A percentile compares a stretch with the other conserved stretches of the same genome.
These are phyloP conservation scores for Neomonachus schauinslandi DNA, from an alignment of 2,113 vertebrate genomes.

Conservation along the genomic window DNA sequence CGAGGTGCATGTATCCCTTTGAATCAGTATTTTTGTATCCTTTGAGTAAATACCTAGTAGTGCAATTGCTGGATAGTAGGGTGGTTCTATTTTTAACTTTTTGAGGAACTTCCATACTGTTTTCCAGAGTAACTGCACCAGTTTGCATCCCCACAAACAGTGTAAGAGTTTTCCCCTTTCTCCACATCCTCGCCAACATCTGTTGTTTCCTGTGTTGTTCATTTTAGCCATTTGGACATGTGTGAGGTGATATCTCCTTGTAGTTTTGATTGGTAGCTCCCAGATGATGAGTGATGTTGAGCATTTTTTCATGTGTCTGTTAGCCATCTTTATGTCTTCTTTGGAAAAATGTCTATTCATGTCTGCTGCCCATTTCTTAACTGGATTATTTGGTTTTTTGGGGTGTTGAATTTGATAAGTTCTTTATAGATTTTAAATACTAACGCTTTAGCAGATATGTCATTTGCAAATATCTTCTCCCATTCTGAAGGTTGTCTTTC, in stretches of 20 bases:
- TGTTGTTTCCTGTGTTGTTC: not conserved
- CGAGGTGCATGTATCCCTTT: not conserved
- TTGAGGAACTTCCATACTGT: not conserved
- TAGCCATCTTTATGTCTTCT: not conserved
- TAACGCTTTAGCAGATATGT: not conserved
- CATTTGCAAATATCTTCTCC: not conserved
- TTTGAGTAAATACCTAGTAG: not conserved
- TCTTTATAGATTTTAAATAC: not conserved
- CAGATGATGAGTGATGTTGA: not conserved
- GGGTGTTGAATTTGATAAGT: not conserved
- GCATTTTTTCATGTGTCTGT: not conserved
- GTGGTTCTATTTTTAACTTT: not conserved
- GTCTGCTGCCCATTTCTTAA: not conserved
- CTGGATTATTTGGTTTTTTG: not conserved
- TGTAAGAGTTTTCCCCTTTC: no score
- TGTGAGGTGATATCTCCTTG: not conserved
- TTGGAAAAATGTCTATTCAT: not conserved
- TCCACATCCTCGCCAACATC: not conserved
- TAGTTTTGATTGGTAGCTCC: not conserved
- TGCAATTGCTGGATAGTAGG: not conserved
- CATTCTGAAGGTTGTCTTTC: not conserved
- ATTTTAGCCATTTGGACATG: not conserved
- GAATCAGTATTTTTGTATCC: not conserved
- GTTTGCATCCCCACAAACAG: not conserved
- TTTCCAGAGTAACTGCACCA: not conserved